These are phyloP conservation scores for Spilarctia lutea DNA, from an alignment of 2,888 invertebrate genomes.

Conservation along the genomic window DNA sequence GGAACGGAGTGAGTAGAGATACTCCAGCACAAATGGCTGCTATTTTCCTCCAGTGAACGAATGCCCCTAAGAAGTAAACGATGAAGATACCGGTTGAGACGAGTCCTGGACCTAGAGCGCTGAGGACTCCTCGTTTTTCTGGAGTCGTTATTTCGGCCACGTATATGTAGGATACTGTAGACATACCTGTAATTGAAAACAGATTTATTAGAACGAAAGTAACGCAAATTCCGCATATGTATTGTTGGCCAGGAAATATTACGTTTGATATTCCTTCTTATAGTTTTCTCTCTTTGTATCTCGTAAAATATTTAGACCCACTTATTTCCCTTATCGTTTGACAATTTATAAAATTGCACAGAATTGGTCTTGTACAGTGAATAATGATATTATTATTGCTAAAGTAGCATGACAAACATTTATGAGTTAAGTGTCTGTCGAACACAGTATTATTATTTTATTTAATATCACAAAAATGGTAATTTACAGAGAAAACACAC, in stretches of 20 bases:
- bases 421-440: background rate
- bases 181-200: slow-evolving; percentile 86
- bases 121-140: slow-evolving; percentile 89
- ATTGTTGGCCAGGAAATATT: background rate
- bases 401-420: slow-evolving; percentile 7
- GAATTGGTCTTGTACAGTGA: background rate
- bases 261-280: background rate
- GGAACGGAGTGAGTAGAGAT: slow-evolving; percentile 84
- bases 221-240: background rate
- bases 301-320: background rate
- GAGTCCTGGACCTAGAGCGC: slow-evolving; percentile 89
- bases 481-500: background rate
- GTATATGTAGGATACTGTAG: slow-evolving; percentile 89
- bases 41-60: slow-evolving; percentile 89
- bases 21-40: slow-evolving; percentile 88
- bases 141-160: slow-evolving; percentile 90
- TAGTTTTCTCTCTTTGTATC: background rate
- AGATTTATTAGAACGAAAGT: slow-evolving; percentile 19
- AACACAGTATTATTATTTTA: background rate
- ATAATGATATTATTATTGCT: slow-evolving; percentile 2
- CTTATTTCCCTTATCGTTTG: background rate
- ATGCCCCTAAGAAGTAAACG: slow-evolving; percentile 89
- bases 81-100: slow-evolving; percentile 91
- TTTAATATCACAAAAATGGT: background rate
- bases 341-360: background rate